Conservation (phyloP, 2,888 invertebrate species). For the Phorcus lineatus region DNA sequence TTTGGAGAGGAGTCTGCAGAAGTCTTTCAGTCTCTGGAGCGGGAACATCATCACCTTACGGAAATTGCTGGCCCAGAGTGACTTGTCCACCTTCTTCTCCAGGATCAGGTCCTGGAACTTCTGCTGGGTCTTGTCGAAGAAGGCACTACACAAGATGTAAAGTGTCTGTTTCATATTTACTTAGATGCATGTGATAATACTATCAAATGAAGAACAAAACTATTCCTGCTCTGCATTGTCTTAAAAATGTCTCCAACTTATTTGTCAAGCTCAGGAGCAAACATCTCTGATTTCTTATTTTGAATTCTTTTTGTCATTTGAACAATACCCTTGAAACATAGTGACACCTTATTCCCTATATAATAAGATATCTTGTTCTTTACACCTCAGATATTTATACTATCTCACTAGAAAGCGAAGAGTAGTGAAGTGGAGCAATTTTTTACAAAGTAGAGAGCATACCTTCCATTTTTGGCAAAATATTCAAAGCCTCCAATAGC, state of each 20-base stretch:
- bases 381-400: too few relatives aligned
- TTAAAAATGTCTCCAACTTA: background rate
- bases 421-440: too few relatives aligned
- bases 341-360: too few relatives aligned
- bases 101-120: conserved; percentile 48
- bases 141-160: conserved; percentile 50
- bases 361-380: too few relatives aligned
- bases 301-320: too few relatives aligned
- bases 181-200: too few relatives aligned
- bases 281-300: too few relatives aligned
- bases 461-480: conserved; percentile 68
- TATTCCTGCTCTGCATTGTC: too few relatives aligned
- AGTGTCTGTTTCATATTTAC: too few relatives aligned
- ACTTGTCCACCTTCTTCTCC: conserved; percentile 48
- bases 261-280: background rate
- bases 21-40: conserved; percentile 66
- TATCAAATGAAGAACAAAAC: too few relatives aligned
- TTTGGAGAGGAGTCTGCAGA: conserved; percentile 60
- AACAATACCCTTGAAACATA: too few relatives aligned
- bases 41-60: conserved; percentile 68
- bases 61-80: conserved; percentile 52
- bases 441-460: conserved; percentile 32
- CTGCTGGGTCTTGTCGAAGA: conserved; percentile 64
- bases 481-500: conserved; percentile 73
- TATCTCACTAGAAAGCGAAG: too few relatives aligned